Evolutionary conservation across 2,888 invertebrate genomes (phyloP), one percentile per base, ranked within the genome.

Genomic region (Halictus ligatus): DNA sequence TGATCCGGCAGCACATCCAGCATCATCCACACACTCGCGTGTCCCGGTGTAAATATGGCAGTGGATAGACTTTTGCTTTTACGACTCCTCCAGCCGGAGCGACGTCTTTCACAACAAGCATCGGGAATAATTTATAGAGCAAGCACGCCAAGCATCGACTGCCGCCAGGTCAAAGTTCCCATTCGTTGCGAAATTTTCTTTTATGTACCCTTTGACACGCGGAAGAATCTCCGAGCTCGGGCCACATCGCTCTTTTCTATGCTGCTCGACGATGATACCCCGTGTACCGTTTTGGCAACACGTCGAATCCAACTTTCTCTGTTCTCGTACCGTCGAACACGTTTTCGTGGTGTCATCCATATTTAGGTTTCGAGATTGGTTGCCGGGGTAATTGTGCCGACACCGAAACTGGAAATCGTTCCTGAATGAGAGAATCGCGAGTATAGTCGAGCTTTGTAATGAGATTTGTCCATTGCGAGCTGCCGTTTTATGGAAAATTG

Each of bases 61-160:
- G 69, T 18, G 40, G 69, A 67, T 35, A 40, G 12, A 69, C 69
- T 40, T 69, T 40, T 69, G 40, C 35, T 69, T 69, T 69, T 69
- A 67, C 67, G 67, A 29, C 25, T n/a, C n/a, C 46, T 72, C 21
- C 46, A 25, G 67, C 54, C 67, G 35, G 35, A 67, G 35, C 67
- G 18, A 67, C 18, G 29, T 67, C 67, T 67, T 67, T 67, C 67
- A 35, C 67, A 67, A 67, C 67, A 18, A 18, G 67, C 67, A 35
- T 35, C 35, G 67, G 67, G 29, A 67, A 67, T 67, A 67, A 67
- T 67, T 67, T 67, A 67, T 67, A 67, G 67, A 67, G 67, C 67
- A 29, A 67, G 35, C 54, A 21, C 21, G 50, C 50, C 54, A 54
- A 18, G 35, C 67, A 35, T 60, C 60, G 60, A 60, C 60, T 54